A percentile compares a stretch with the other conserved stretches of the same genome.
These are phyloP conservation scores for Drosophila nikananu DNA, from an alignment of 1,140 invertebrate genomes.

Conservation along the genomic window DNA sequence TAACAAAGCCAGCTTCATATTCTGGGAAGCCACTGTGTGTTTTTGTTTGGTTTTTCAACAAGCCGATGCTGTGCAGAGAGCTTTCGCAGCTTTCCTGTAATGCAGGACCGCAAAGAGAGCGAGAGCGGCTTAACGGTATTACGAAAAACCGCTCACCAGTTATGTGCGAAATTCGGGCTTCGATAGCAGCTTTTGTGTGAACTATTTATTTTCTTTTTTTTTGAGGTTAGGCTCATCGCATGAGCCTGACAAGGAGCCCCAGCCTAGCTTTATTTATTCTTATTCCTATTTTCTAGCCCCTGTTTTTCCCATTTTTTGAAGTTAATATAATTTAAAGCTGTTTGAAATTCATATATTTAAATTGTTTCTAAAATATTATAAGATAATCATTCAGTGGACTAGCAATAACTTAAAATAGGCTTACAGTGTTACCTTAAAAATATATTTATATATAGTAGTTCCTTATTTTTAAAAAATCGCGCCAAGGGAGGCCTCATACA, in stretches of 20 bases:
- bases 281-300: not conserved
- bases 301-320: too few relatives aligned
- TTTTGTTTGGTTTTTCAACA: not conserved
- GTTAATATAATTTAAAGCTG: too few relatives aligned
- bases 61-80: constrained; percentile 7
- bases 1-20: not conserved
- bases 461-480: not conserved
- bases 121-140: constrained; percentile 1
- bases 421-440: not conserved
- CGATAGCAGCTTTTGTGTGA: not conserved
- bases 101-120: not conserved
- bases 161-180: not conserved
- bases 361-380: not conserved
- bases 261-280: not conserved
- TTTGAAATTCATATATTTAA: too few relatives aligned
- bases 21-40: not conserved
- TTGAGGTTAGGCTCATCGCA: not conserved
- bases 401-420: too few relatives aligned
- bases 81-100: not conserved
- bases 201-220: not conserved
- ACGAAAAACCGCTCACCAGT: not conserved
- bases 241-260: not conserved
- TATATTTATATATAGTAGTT: too few relatives aligned
- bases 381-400: too few relatives aligned
- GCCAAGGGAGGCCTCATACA: not conserved